Evolutionary conservation across 92 coral and sea anemone genomes (phyloP).

Genomic region (Chrysogorgia sp.): DNA sequence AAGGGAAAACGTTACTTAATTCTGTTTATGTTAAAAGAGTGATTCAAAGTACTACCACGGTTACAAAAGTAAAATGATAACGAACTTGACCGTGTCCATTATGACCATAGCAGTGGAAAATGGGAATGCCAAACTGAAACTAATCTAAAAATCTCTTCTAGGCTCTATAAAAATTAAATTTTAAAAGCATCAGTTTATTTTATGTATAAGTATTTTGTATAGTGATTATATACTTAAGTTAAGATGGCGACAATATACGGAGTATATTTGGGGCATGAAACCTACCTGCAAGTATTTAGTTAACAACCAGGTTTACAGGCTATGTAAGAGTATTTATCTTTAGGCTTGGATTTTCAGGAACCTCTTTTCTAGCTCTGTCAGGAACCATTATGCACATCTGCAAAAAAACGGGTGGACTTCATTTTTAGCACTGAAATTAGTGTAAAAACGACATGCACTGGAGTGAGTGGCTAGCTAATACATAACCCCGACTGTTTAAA

Average conservation of each 20-base stretch:
- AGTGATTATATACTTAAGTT: no score
- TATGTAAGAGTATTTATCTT: constrained; percentile 16
- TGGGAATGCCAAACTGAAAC: constrained; percentile 28
- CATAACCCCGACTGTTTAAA: no score
- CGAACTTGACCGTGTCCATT: constrained; percentile 36
- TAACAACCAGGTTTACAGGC: constrained; percentile 45
- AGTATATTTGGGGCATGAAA: no score
- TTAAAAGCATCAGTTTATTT: no score
- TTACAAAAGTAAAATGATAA: not conserved
- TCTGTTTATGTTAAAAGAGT: no score
- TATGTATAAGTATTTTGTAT: not conserved
- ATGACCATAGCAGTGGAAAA: constrained; percentile 38
- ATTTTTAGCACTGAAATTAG: no score
- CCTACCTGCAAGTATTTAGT: constrained; percentile 39
- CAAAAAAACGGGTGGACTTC: no score
- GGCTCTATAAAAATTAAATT: constrained; percentile 33
- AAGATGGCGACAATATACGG: not conserved
- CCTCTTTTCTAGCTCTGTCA: constrained; percentile 30
- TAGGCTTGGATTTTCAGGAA: constrained; percentile 9
- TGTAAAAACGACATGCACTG: no score
- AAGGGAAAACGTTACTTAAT: no score
- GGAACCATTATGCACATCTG: constrained; percentile 43
- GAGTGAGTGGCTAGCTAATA: no score
- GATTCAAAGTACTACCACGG: no score
- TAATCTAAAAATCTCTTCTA: constrained; percentile 3